These are phyloP conservation scores for Dasysyrphus albostriatus DNA, from an alignment of 2,888 invertebrate genomes.

Conservation along the genomic window DNA sequence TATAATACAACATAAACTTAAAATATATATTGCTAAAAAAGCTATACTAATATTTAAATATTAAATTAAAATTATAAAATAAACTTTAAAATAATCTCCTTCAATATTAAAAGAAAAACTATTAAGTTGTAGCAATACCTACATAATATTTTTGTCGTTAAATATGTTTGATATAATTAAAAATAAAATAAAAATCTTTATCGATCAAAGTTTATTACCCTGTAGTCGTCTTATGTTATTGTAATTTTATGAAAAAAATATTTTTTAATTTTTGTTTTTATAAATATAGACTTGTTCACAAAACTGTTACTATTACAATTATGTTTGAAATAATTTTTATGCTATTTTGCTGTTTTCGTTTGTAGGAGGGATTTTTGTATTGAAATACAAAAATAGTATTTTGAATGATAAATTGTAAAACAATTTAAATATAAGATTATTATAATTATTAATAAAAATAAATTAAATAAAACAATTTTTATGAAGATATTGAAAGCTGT, in stretches of 20 bases:
- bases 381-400: slow-evolving; percentile 30
- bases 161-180: slow-evolving; percentile 39
- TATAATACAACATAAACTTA: slow-evolving; percentile 42
- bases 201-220: not conserved
- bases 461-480: slow-evolving; percentile 60
- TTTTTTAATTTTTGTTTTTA: slow-evolving; percentile 4
- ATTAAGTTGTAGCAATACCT: slow-evolving; percentile 33
- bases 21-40: slow-evolving; percentile 39
- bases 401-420: slow-evolving; percentile 61
- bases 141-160: slow-evolving; percentile 36
- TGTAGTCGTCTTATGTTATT: slow-evolving; percentile 4
- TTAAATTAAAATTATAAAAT: slow-evolving; percentile 8
- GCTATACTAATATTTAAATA: slow-evolving; percentile 38
- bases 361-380: slow-evolving; percentile 33
- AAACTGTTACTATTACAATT: slow-evolving; percentile 54
- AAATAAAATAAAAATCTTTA: slow-evolving; percentile 8
- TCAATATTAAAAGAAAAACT: slow-evolving; percentile 10
- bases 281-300: slow-evolving; percentile 23
- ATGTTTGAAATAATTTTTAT: slow-evolving; percentile 53
- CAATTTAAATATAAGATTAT: slow-evolving; percentile 57
- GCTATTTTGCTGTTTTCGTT: slow-evolving; percentile 42
- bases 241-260: slow-evolving; percentile 13
- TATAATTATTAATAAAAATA: slow-evolving; percentile 36
- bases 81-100: slow-evolving; percentile 36
- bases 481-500: slow-evolving; percentile 26